A percentile compares a stretch with the other conserved stretches of the same genome.
Evolutionary conservation across 2,888 invertebrate species (phyloP).

Genomic region (Philereme transversata): DNA sequence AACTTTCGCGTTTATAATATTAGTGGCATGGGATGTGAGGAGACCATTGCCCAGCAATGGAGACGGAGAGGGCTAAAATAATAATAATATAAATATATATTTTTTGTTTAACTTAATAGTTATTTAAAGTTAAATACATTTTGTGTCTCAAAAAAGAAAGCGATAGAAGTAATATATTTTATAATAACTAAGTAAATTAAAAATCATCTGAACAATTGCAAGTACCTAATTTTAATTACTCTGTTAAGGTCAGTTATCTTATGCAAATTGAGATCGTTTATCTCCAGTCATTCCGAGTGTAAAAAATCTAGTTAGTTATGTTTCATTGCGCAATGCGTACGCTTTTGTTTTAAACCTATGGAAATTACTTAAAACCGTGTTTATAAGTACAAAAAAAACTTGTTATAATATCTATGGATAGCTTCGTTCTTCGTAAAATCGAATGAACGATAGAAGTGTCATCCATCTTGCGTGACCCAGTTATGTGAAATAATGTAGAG

Average conservation of each 20-base stretch:
- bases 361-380: neutral
- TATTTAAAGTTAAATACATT: too few relatives aligned
- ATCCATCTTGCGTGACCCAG: conserved; percentile 6
- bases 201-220: neutral
- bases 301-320: conserved; percentile 30
- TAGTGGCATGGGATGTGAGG: too few relatives aligned
- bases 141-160: too few relatives aligned
- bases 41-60: too few relatives aligned
- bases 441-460: conserved; percentile 1
- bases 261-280: conserved; percentile 35
- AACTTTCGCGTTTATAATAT: too few relatives aligned
- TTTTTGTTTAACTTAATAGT: too few relatives aligned
- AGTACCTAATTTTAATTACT: conserved; percentile 24
- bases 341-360: conserved; percentile 2
- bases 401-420: neutral
- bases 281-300: conserved; percentile 21
- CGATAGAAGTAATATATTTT: too few relatives aligned
- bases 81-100: too few relatives aligned
- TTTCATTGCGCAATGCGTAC: conserved; percentile 22
- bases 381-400: neutral
- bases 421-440: conserved; percentile 4
- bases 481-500: conserved; percentile 7
- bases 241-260: conserved; percentile 33
- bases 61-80: too few relatives aligned
- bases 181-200: too few relatives aligned